phyloP scores from a whole-genome alignment of 2,113 vertebrate species.

The Thymallus thymallus region DNA sequence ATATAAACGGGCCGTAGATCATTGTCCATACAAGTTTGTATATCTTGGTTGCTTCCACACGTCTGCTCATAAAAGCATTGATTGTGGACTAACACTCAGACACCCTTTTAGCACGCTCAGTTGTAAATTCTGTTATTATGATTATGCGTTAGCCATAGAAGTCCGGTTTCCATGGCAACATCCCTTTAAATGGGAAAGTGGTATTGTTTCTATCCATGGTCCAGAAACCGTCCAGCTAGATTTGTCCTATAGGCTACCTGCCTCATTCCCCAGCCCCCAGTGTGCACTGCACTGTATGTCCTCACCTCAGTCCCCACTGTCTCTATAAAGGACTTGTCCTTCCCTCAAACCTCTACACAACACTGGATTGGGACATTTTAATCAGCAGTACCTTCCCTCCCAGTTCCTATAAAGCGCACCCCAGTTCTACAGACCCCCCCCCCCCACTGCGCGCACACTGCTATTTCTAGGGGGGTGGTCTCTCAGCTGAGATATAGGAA shows the following conservation, averaged over 20 bases:
- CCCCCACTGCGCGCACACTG: too few species aligned
- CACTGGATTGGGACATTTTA: constrained; percentile 20
- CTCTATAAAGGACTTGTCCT: too few species aligned
- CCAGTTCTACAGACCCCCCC: constrained; percentile 71
- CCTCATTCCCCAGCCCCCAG: neutral
- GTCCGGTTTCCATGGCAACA: constrained; percentile 29
- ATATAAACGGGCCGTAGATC: constrained; percentile 61
- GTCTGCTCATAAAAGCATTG: constrained; percentile 62
- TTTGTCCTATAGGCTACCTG: neutral
- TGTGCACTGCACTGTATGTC: neutral
- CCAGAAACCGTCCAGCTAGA: neutral
- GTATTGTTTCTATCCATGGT: too few species aligned
- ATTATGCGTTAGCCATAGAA: constrained; percentile 39
- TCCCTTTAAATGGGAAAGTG: neutral
- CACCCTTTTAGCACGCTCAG: constrained; percentile 56
- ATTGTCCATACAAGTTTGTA: constrained; percentile 61
- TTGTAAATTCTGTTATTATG: constrained; percentile 29
- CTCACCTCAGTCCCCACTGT: too few species aligned
- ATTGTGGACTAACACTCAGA: constrained; percentile 43
- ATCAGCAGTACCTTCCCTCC: neutral
- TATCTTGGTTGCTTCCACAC: constrained; percentile 64
- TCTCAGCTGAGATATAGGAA: constrained; percentile 70
- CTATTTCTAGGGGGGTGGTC: constrained; percentile 77
- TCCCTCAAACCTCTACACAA: too few species aligned
- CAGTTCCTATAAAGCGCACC: neutral